These are phyloP conservation scores for Fundulus diaphanus DNA, from an alignment of 2,797 vertebrate genomes.

Conservation along the genomic window DNA sequence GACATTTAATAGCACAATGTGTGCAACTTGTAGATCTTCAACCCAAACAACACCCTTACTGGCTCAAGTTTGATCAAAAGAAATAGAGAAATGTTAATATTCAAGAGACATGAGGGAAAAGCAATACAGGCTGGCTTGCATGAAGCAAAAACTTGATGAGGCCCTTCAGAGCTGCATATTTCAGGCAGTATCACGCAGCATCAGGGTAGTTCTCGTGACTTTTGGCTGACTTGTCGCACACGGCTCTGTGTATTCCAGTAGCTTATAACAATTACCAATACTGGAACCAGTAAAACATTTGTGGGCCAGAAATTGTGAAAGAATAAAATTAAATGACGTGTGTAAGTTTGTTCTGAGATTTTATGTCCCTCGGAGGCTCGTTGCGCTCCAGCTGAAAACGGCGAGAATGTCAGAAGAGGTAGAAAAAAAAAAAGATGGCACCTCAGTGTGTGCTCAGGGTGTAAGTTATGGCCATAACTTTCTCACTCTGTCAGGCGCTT, in stretches of 20 bases:
- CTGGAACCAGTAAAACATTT: slow-evolving; percentile 78
- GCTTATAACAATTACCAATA: slow-evolving; percentile 75
- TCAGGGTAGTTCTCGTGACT: slow-evolving; percentile 60
- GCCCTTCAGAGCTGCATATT: slow-evolving; percentile 49
- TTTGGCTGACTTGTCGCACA: slow-evolving; percentile 69
- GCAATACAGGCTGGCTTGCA: slow-evolving; percentile 39
- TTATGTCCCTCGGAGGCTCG: slow-evolving; percentile 69
- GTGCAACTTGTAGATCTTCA: background rate
- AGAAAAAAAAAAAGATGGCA: slow-evolving; percentile 75
- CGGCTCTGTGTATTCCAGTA: slow-evolving; percentile 71
- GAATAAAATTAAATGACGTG: slow-evolving; percentile 76
- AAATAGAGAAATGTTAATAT: slow-evolving; percentile 4
- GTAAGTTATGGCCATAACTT: slow-evolving; percentile 82
- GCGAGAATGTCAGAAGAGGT: slow-evolving; percentile 71
- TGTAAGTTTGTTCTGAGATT: slow-evolving; percentile 74
- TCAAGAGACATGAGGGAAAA: slow-evolving; percentile 21
- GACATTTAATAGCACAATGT: background rate
- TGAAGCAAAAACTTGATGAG: slow-evolving; percentile 62
- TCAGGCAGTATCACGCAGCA: slow-evolving; percentile 35
- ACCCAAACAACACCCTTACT: slow-evolving; percentile 22
- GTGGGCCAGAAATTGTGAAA: slow-evolving; percentile 76
- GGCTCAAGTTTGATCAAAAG: slow-evolving; percentile 20
- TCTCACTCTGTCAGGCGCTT: slow-evolving; percentile 82
- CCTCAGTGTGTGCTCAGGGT: slow-evolving; percentile 76
- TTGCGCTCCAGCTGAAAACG: slow-evolving; percentile 63